Percentiles rank a stretch among this genome's conserved stretches.
Conservation (phyloP, 2,888 invertebrate genomes). For the Xestia c-nigrum region DNA sequence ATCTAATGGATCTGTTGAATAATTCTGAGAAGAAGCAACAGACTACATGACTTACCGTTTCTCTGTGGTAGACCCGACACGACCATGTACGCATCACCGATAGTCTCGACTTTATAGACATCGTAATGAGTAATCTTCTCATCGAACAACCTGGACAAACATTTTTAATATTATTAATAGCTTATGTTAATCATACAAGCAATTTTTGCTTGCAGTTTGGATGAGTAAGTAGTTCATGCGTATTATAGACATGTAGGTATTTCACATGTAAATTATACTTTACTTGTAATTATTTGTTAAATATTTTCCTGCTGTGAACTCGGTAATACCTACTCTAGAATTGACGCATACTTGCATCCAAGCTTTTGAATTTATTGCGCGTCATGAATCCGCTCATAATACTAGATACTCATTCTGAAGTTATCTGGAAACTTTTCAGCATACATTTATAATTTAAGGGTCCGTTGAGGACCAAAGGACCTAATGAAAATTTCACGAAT, state of each 20-base stretch:
- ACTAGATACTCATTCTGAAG: neutral
- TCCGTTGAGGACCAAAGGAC: neutral
- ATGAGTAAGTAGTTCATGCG: neutral
- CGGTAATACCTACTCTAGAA: neutral
- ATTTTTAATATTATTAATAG: slow-evolving; percentile 10
- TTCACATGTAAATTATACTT: neutral
- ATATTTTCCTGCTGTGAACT: neutral
- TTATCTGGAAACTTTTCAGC: neutral
- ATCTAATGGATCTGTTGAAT: neutral
- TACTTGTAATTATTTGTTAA: neutral
- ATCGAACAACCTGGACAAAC: slow-evolving; percentile 91
- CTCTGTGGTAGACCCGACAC: slow-evolving; percentile 90
- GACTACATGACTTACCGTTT: slow-evolving; percentile 83
- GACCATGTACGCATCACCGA: slow-evolving; percentile 92
- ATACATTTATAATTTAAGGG: neutral
- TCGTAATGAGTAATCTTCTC: slow-evolving; percentile 93
- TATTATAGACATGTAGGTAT: neutral
- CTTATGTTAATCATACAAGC: neutral
- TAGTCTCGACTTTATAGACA: slow-evolving; percentile 94
- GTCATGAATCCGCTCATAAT: neutral
- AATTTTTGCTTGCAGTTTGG: neutral
- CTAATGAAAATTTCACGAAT: neutral
- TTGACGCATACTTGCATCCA: neutral
- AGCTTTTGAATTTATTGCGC: neutral
- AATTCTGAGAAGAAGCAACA: neutral